Evolutionary conservation across 2,797 vertebrate genomes (phyloP).

Genomic region (Anisognathus igniventris): DNA sequence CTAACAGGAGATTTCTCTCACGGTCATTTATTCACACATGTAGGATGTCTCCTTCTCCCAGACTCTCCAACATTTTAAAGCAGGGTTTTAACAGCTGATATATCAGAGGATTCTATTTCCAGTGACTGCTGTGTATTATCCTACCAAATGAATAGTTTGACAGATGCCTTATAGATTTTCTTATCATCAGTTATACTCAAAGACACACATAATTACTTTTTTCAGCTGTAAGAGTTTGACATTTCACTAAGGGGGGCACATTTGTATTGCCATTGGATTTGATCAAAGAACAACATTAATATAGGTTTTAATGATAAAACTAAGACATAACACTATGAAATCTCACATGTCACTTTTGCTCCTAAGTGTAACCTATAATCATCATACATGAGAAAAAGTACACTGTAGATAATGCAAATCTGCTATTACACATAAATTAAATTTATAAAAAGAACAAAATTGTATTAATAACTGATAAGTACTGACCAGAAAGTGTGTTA

Average conservation of each 20-base stretch:
- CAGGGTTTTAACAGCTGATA: background rate
- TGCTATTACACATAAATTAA: background rate
- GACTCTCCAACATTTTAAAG: background rate
- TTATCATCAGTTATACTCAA: background rate
- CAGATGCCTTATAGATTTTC: background rate
- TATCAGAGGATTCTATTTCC: background rate
- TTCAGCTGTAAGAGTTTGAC: background rate
- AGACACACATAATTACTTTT: background rate
- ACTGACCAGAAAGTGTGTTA: background rate
- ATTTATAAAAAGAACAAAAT: background rate
- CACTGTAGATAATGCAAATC: background rate
- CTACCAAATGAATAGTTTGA: background rate
- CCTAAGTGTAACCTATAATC: background rate
- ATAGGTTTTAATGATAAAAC: background rate
- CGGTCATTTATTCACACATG: constrained; percentile 4
- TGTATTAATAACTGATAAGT: background rate
- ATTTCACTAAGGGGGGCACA: background rate
- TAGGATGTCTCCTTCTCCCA: background rate
- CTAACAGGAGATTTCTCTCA: constrained; percentile 29
- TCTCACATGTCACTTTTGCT: background rate
- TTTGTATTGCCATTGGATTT: background rate
- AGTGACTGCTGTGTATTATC: background rate
- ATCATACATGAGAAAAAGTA: background rate
- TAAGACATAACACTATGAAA: background rate
- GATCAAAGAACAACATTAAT: background rate